Conservation (phyloP, 2,797 vertebrate species). For the Onychomys torridus region DNA sequence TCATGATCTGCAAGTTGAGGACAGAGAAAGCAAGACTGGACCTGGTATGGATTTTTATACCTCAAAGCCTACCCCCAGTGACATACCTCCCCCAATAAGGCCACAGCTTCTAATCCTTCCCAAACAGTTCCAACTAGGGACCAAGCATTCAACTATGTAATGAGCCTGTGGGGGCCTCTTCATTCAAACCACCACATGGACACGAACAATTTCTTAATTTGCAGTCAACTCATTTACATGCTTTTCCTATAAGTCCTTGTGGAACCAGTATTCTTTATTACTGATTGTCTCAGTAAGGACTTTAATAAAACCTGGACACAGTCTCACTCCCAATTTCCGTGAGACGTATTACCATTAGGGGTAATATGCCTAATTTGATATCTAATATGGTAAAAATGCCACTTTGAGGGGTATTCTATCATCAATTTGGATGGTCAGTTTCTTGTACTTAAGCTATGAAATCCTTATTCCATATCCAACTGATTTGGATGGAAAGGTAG, state of each 20-base stretch:
- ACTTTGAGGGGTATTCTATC: not conserved
- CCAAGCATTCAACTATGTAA: not conserved
- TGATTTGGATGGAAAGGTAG: not conserved
- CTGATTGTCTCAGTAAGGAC: not conserved
- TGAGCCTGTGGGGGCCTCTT: not conserved
- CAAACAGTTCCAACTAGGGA: not conserved
- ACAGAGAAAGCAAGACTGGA: not conserved
- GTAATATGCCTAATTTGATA: not conserved
- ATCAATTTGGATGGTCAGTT: slow-evolving; percentile 27
- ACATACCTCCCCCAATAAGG: not conserved
- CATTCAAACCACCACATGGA: not conserved
- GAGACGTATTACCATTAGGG: not conserved
- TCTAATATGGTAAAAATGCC: not conserved
- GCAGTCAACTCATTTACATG: not conserved
- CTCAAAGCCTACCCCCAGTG: not conserved
- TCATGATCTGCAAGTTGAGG: not conserved
- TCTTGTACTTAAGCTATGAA: slow-evolving; percentile 42
- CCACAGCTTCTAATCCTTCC: not conserved
- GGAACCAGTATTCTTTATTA: slow-evolving; percentile 2
- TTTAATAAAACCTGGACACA: slow-evolving; percentile 34
- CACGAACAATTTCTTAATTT: slow-evolving; percentile 50
- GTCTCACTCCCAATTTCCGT: not conserved
- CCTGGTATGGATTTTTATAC: not conserved
- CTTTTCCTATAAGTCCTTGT: not conserved
- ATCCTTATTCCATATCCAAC: not conserved